Base-by-base conservation (phyloP, 1,140 invertebrate species). In the Limonius californicus region DNA sequence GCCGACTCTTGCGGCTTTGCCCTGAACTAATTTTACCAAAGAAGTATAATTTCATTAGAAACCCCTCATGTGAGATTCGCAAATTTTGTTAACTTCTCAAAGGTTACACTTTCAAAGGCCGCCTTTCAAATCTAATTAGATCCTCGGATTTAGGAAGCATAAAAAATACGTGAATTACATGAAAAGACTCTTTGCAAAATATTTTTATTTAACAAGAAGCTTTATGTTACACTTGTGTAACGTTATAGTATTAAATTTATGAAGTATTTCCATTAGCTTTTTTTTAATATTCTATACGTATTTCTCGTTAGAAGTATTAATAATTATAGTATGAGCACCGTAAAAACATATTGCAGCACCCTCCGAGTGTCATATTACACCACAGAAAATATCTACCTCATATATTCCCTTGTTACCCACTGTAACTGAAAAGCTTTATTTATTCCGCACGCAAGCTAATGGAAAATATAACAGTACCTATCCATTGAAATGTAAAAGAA, bases 401-500 rank as follows among this genome's bases (percentile, higher is more conserved):
- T n/a, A n/a, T n/a, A n/a, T n/a, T n/a, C n/a, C n/a, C n/a, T n/a
- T n/a, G n/a, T 27, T 27, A 27, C 23, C 23, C 23, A 27, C 23
- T 4, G 45, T 50, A 50, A 50, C 45, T 14, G 45, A 50, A 50
- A 50, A 50, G 6, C 45, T 50, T 21, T 50, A 11, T 39, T 39
- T 39, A 50, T 50, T 50, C 45, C 14, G 12, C 45, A 39, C 45
- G 9, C 45, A 21, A 16, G 45, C 54, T 58, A 58, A 58, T 58
- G 56, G 35, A 43, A 58, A 18, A 43, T 45, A 58, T 43, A 35
- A 57, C 56, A 45, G 56, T 58, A 45, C 56, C 32, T 58, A 58
- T 45, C 32, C 18, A 58, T 58, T 58, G 56, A 43, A 43, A 43
- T 58, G 56, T 58, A 58, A 58, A 58, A 58, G 56, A 58, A 58